A percentile compares a stretch with the other conserved stretches of the same genome.
Conservation (phyloP, 1,140 invertebrate species). For the Eumaeus atala region DNA sequence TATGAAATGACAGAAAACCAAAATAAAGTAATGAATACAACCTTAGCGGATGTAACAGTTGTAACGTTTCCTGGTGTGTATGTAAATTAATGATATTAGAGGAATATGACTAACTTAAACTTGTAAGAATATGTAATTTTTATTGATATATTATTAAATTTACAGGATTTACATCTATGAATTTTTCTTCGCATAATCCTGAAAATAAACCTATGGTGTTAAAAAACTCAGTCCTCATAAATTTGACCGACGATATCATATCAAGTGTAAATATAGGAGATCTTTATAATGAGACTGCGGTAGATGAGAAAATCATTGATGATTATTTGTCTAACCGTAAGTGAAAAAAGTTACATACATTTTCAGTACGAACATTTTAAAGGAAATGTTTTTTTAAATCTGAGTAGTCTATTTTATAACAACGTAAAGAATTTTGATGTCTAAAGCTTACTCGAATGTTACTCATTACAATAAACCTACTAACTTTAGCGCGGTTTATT, state of each 20-base stretch:
- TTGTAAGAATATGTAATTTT: background rate
- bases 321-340: conserved; percentile 53
- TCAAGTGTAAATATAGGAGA: conserved; percentile 11
- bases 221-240: conserved; percentile 13
- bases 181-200: conserved; percentile 3
- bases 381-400: no score
- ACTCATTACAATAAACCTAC: no score
- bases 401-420: no score
- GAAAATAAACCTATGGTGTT: background rate
- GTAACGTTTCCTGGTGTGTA: background rate
- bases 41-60: background rate
- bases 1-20: conserved; percentile 27
- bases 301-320: conserved; percentile 28
- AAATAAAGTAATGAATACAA: background rate
- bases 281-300: conserved; percentile 17
- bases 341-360: conserved; percentile 17
- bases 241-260: conserved; percentile 14
- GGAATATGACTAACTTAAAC: background rate
- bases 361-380: no score
- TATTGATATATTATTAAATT: conserved; percentile 8
- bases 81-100: background rate
- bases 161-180: background rate
- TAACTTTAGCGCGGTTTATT: no score
- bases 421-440: no score
- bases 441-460: no score